A percentile compares a stretch with the other conserved stretches of the same genome.
Evolutionary conservation across 1,140 invertebrate genomes (phyloP).

Genomic region (Euwallacea fornicatus): DNA sequence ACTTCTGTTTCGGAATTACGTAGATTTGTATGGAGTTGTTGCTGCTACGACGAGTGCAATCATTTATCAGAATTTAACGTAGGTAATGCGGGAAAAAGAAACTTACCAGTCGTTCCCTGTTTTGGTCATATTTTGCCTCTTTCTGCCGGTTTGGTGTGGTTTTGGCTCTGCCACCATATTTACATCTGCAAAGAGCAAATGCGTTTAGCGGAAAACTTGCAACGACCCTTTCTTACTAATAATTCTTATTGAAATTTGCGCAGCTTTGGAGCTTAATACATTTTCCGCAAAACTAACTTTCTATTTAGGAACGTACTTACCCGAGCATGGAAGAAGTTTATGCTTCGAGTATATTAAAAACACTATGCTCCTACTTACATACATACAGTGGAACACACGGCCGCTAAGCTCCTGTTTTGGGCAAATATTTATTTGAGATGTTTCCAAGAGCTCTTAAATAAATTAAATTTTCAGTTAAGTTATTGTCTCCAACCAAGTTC

Average conservation of each 20-base stretch:
- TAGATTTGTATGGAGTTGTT: too few relatives aligned
- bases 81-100: neutral
- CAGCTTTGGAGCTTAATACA: constrained; percentile 5
- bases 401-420: constrained; percentile 23
- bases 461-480: constrained; percentile 36
- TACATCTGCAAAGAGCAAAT: constrained; percentile 63
- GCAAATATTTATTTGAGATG: constrained; percentile 36
- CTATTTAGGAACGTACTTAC: constrained; percentile 17
- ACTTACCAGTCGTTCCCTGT: constrained; percentile 80
- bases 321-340: constrained; percentile 15
- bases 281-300: constrained; percentile 21
- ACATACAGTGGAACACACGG: constrained; percentile 14
- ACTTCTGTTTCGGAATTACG: too few relatives aligned
- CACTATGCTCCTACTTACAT: constrained; percentile 19
- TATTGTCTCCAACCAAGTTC: constrained; percentile 29
- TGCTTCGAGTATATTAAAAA: constrained; percentile 30
- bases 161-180: constrained; percentile 85
- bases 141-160: constrained; percentile 78
- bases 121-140: constrained; percentile 76
- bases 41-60: too few relatives aligned
- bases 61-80: neutral
- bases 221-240: constrained; percentile 1
- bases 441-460: constrained; percentile 34
- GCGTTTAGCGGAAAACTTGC: neutral
- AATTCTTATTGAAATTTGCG: constrained; percentile 9